Conservation (phyloP, 2,113 vertebrate genomes). For the Plecturocebus donacophilus region DNA sequence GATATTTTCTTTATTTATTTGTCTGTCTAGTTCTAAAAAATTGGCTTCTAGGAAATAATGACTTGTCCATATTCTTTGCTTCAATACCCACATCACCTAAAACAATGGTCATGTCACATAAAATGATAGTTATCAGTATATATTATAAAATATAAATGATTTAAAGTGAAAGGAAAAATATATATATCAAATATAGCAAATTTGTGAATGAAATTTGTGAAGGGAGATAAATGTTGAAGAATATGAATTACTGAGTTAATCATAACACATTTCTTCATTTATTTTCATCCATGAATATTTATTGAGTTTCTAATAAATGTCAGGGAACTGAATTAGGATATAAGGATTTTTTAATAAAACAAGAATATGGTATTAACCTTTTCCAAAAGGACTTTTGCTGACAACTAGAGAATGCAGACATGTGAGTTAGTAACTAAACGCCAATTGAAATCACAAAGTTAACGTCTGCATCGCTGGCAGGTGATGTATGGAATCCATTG, state of each 20-base stretch:
- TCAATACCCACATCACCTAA: not conserved
- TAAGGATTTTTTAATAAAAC: not conserved
- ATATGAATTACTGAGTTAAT: slow-evolving; percentile 5
- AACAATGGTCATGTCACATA: not conserved
- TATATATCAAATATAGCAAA: not conserved
- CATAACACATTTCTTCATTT: not conserved
- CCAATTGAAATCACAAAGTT: not conserved
- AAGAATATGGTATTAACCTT: not conserved
- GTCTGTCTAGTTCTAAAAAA: not conserved
- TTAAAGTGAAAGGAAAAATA: not conserved
- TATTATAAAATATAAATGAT: not conserved
- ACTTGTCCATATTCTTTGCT: not conserved
- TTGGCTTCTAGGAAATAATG: not conserved
- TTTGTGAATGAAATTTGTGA: not conserved
- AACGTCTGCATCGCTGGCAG: not conserved
- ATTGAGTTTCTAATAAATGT: not conserved
- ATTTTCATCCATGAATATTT: slow-evolving; percentile 36
- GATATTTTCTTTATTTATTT: not conserved
- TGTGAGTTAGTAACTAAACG: not conserved
- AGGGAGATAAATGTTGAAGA: not conserved
- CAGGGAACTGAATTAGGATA: not conserved
- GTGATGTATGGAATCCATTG: not conserved
- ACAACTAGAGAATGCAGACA: not conserved
- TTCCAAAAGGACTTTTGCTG: not conserved
- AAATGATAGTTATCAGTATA: not conserved